Conservation (phyloP, 2,888 invertebrate species). For the Empis livida region DNA sequence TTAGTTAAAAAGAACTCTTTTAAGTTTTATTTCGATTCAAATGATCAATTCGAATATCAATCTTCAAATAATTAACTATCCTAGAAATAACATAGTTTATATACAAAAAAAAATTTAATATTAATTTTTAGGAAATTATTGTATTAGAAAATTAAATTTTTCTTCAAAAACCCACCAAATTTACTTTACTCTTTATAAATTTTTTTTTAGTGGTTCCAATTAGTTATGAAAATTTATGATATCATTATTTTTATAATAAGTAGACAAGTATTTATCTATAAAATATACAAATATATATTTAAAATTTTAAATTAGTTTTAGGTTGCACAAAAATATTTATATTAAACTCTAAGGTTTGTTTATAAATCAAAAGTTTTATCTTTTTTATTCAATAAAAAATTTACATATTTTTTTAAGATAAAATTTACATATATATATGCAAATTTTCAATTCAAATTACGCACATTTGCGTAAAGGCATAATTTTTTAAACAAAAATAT, state of each 20-base stretch:
- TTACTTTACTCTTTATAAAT: neutral
- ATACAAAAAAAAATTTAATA: neutral
- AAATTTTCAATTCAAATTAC: no score
- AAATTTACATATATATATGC: no score
- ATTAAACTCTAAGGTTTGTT: no score
- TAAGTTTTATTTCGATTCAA: neutral
- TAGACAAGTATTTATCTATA: neutral
- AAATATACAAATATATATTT: no score
- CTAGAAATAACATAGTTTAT: neutral
- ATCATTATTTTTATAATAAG: neutral
- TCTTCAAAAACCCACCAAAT: neutral
- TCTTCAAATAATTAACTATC: slow-evolving; percentile 3
- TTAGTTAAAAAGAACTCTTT: neutral
- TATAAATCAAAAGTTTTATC: no score
- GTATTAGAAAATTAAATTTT: no score
- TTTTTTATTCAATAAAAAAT: no score
- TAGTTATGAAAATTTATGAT: neutral
- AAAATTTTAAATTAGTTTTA: no score
- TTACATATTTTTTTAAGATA: no score
- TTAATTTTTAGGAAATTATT: neutral
- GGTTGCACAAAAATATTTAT: no score
- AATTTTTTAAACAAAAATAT: no score
- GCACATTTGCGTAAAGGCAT: no score
- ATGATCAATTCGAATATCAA: neutral
- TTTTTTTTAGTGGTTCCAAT: neutral